Base-by-base conservation (phyloP, 64 coral and sea anemone genomes). In the Hydrozoanthus tunicans region DNA sequence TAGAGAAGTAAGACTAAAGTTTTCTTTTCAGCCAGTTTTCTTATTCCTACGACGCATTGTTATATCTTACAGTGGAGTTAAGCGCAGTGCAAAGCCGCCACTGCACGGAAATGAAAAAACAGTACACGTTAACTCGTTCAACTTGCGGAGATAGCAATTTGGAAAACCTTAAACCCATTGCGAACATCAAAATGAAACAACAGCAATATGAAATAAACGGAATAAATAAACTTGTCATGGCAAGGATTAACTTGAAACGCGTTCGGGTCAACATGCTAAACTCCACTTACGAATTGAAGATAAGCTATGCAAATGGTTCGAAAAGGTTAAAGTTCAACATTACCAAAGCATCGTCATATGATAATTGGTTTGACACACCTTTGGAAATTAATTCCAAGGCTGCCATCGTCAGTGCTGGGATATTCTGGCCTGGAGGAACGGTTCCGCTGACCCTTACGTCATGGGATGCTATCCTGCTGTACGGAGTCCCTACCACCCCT, bases 351-450 rank as follows among this genome's bases (percentile, higher is more conserved):
- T 17, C 0, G 20, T 60, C 67, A 0, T 88, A 59, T 14, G 56
- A 73, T 23, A 25, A 74, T 74, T 88, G 84, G 84, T 88, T 88
- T 88, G 11, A 17, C 20, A 26, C 73, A 56, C 84, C 84, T 7
- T 88, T 88, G 12, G 12, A 15, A 25, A 20, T 59, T 12, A 9
- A 52, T 60, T 60, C 57, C 7, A 58, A 7, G 3, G 10, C 64
- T 58, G 23, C 6, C 53, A 51, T 25, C 4, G 6, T 88, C 12
- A 59, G 6, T 57, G 55, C 24, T 3, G 55, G 53, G 68, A 51
- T 88, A 61, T 23, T 15, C n/a, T 62, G 54, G 56, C 14, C 6
- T 17, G 51, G 6, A 23, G 56, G 3, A 11, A 3, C 9, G 10
- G 5, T 6, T 60, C 4, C 25, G 14, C 9, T 70, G 15, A 51